A percentile compares a stretch with the other conserved stretches of the same genome.
These are phyloP conservation scores for Gambelia wislizenii DNA, from an alignment of 2,797 vertebrate species.

Conservation along the genomic window DNA sequence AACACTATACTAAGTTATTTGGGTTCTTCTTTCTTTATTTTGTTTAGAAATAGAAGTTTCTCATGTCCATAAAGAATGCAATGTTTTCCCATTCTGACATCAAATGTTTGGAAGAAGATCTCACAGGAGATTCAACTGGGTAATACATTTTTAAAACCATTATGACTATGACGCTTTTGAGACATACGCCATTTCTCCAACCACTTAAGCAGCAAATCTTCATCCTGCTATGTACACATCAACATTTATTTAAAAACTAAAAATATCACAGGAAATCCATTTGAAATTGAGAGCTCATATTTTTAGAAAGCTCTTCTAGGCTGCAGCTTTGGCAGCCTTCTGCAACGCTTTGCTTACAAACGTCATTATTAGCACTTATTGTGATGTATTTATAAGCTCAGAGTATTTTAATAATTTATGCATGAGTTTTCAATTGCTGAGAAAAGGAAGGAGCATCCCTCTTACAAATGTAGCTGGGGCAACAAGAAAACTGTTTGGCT, in stretches of 20 bases:
- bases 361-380: slow-evolving; percentile 31
- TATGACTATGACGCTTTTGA: not conserved
- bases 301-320: slow-evolving; percentile 40
- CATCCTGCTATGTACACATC: not conserved
- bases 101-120: slow-evolving; percentile 50
- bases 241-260: slow-evolving; percentile 10
- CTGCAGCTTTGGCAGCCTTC: not conserved
- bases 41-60: not conserved
- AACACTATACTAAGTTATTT: not conserved
- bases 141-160: slow-evolving; percentile 32
- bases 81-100: slow-evolving; percentile 6
- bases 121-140: slow-evolving; percentile 34
- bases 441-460: slow-evolving; percentile 15
- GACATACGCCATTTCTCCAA: slow-evolving; percentile 35
- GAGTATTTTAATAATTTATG: slow-evolving; percentile 33
- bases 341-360: slow-evolving; percentile 21
- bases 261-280: not conserved
- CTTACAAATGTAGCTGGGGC: slow-evolving; percentile 2
- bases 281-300: slow-evolving; percentile 23
- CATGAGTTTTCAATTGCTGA: slow-evolving; percentile 18
- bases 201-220: not conserved
- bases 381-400: slow-evolving; percentile 34
- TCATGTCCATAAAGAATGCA: not conserved
- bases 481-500: slow-evolving; percentile 42
- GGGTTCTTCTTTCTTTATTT: not conserved